These are phyloP conservation scores for Thalassoma bifasciatum DNA, from an alignment of 2,113 vertebrate species.

Conservation along the genomic window DNA sequence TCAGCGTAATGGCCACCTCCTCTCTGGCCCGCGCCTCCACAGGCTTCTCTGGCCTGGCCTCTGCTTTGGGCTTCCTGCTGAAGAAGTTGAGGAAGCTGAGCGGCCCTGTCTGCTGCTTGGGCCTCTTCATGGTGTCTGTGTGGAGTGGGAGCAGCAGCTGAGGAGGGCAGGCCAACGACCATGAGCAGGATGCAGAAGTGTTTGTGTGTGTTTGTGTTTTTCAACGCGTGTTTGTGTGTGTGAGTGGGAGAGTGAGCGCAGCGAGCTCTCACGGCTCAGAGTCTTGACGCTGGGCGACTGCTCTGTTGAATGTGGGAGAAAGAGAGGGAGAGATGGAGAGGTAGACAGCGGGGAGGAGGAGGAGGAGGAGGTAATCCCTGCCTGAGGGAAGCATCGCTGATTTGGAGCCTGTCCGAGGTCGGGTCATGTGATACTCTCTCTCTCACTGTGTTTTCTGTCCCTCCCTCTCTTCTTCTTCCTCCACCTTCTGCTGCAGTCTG, in stretches of 20 bases:
- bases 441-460: not conserved
- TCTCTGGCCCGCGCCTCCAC: slow-evolving; percentile 62
- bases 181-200: slow-evolving; percentile 63
- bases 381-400: slow-evolving; percentile 67
- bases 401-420: slow-evolving; percentile 52
- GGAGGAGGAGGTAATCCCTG: slow-evolving; percentile 73
- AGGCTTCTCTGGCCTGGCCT: slow-evolving; percentile 63
- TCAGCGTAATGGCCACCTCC: slow-evolving; percentile 73
- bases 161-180: slow-evolving; percentile 68
- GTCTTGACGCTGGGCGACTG: slow-evolving; percentile 41
- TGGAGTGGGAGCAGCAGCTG: slow-evolving; percentile 59
- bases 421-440: slow-evolving; percentile 59
- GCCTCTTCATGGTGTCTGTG: slow-evolving; percentile 82
- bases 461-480: slow-evolving; percentile 46
- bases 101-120: slow-evolving; percentile 78
- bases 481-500: slow-evolving; percentile 45
- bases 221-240: slow-evolving; percentile 18
- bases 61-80: slow-evolving; percentile 81
- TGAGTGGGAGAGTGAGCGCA: slow-evolving; percentile 25
- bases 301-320: slow-evolving; percentile 49
- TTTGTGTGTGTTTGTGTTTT: slow-evolving; percentile 26
- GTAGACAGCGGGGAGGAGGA: slow-evolving; percentile 34
- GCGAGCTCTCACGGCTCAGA: slow-evolving; percentile 58
- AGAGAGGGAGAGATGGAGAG: slow-evolving; percentile 57
- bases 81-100: slow-evolving; percentile 85